Base-by-base conservation (phyloP, 2,888 invertebrate species). In the Lepidocyrtinus sp. region DNA sequence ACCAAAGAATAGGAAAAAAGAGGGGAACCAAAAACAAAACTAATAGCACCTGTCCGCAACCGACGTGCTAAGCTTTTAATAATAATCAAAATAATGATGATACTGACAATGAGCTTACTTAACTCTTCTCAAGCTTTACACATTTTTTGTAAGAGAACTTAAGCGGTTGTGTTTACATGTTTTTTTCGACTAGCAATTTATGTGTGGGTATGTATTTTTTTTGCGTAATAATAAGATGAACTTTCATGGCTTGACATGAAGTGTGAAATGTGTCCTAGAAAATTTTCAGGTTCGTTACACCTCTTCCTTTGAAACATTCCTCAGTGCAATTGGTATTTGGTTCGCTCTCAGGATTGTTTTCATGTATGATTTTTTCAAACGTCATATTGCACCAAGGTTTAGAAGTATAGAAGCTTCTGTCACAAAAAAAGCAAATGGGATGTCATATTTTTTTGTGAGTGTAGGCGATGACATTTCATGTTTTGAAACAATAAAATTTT, bases 41-140 rank as follows among this genome's bases (percentile, higher is more conserved):
- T 77, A 77, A 77, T 77, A 77, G 77, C 77, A 72, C 77, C 77
- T 77, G 77, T 77, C 77, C 77, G 77, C 77, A 77, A 72, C 77
- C 77, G 77, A 77, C 77, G 71, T 72, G 77, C 72, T 77, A 71
- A 77, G 77, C 77, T 77, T 77, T 77, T 77, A 77, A 77, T 77
- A 77, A 77, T 77, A 77, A 77, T 76, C 76, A 76, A 76, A 76
- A 71, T 76, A 76, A 76, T 76, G 76, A 76, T 62, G 77, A 77
- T 77, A 72, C 77, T 77, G 77, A 77, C 77, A 77, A 77, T 72
- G 77, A 72, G 77, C 72, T 77, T 67, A 63, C 25, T 25, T 70
- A 3, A 19, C 45, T 26, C 21, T 36, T 36, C 36, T 36, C 5
- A 36, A 36, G 36, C 36, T 5, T 36, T 36, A 45, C 9, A 62